Conservation (phyloP, 1,140 invertebrate genomes). For the Heliconius hermathena region DNA sequence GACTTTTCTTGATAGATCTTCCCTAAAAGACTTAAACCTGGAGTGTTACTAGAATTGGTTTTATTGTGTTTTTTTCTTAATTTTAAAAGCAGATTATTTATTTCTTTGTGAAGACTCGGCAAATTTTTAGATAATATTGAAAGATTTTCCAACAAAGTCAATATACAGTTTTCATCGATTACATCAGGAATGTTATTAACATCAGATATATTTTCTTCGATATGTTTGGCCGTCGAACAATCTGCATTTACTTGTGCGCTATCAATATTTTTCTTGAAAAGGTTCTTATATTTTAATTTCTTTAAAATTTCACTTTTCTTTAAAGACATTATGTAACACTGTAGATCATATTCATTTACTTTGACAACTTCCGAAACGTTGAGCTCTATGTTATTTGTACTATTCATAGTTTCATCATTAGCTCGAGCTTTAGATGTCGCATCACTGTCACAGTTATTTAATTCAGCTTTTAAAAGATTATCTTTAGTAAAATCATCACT, state of each 20-base stretch:
- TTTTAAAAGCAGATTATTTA: constrained; percentile 56
- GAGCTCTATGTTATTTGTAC: constrained; percentile 9
- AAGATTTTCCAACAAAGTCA: constrained; percentile 62
- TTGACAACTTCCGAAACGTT: constrained; percentile 28
- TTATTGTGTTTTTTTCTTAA: constrained; percentile 58
- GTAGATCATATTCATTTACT: constrained; percentile 40
- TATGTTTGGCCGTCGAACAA: constrained; percentile 11
- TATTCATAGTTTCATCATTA: neutral
- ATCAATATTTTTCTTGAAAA: neutral
- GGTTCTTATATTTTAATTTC: neutral
- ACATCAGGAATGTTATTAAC: constrained; percentile 46
- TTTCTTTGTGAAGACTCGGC: constrained; percentile 61
- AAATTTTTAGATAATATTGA: constrained; percentile 53
- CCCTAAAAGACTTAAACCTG: constrained; percentile 55
- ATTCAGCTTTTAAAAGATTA: neutral
- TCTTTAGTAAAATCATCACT: constrained; percentile 42
- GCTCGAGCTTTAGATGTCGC: constrained; percentile 48
- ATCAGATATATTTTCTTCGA: constrained; percentile 31
- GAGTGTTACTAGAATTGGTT: constrained; percentile 40
- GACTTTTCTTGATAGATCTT: constrained; percentile 57
- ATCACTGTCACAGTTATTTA: constrained; percentile 43
- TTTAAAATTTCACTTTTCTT: constrained; percentile 40
- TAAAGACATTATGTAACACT: constrained; percentile 57
- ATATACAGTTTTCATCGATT: constrained; percentile 65
- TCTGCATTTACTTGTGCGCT: neutral